These are phyloP conservation scores for Montipora sp. DNA, from an alignment of 64 coral and sea anemone species.

Conservation along the genomic window DNA sequence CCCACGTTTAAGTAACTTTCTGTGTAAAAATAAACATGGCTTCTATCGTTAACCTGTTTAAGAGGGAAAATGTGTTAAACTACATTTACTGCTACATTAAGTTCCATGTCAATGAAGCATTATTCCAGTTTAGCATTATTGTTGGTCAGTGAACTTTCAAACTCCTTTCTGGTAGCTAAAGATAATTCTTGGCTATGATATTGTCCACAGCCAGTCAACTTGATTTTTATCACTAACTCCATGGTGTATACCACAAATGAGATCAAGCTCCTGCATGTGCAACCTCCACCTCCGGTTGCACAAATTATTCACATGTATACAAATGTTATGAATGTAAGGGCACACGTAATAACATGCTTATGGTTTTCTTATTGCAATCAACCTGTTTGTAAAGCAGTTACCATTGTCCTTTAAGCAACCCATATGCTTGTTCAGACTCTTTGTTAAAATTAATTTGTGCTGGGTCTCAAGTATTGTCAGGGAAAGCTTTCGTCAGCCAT, in stretches of 20 bases:
- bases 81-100: not conserved
- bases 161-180: not conserved
- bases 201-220: not conserved
- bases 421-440: constrained; percentile 41
- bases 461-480: constrained; percentile 28
- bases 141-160: not conserved
- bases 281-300: constrained; percentile 25
- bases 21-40: no score
- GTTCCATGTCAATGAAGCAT: not conserved
- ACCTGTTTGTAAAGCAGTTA: constrained; percentile 72
- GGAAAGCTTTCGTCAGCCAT: constrained; percentile 60
- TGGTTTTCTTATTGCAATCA: constrained; percentile 48
- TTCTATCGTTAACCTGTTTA: no score
- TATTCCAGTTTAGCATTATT: not conserved
- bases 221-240: not conserved
- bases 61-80: no score
- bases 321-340: constrained; percentile 66
- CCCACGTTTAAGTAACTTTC: no score
- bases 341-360: constrained; percentile 50
- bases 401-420: constrained; percentile 68
- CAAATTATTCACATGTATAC: constrained; percentile 50
- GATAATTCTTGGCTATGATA: not conserved
- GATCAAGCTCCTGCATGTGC: constrained; percentile 25
- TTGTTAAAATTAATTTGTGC: constrained; percentile 64
- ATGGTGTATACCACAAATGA: constrained; percentile 1